Evolutionary conservation across 2,113 vertebrate genomes (phyloP).

Genomic region (Parus major): DNA sequence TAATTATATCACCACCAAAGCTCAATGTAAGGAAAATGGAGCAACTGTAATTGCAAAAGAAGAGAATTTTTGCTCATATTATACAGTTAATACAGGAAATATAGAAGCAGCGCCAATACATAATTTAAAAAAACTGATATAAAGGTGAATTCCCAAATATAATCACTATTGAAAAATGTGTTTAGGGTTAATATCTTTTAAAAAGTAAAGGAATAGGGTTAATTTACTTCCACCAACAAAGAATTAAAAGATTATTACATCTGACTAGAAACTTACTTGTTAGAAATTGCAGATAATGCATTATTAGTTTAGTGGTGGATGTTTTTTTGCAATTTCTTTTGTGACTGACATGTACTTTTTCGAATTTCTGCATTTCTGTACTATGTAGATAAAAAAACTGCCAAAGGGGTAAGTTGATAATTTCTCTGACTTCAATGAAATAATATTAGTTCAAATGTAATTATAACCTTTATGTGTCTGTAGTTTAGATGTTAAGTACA

Average conservation of each 20-base stretch:
- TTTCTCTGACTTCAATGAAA: neutral
- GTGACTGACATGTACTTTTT: neutral
- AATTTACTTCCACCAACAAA: neutral
- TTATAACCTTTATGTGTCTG: neutral
- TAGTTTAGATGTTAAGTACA: neutral
- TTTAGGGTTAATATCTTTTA: neutral
- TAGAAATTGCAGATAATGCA: neutral
- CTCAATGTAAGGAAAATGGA: neutral
- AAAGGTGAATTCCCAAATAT: neutral
- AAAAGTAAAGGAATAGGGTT: neutral
- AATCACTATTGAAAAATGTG: neutral
- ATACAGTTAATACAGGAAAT: neutral
- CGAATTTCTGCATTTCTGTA: neutral
- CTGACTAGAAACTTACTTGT: neutral
- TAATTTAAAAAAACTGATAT: neutral
- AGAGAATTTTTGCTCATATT: neutral
- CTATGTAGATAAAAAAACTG: neutral
- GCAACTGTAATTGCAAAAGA: slow-evolving; percentile 36
- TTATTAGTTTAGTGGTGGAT: neutral
- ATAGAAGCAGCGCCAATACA: neutral
- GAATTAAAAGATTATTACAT: neutral
- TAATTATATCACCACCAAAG: slow-evolving; percentile 65
- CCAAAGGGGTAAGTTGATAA: neutral
- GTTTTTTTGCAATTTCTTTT: neutral
- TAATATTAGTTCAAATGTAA: neutral